Evolutionary conservation across 1,140 invertebrate species (phyloP).

Genomic region (Platyscapa corneri): DNA sequence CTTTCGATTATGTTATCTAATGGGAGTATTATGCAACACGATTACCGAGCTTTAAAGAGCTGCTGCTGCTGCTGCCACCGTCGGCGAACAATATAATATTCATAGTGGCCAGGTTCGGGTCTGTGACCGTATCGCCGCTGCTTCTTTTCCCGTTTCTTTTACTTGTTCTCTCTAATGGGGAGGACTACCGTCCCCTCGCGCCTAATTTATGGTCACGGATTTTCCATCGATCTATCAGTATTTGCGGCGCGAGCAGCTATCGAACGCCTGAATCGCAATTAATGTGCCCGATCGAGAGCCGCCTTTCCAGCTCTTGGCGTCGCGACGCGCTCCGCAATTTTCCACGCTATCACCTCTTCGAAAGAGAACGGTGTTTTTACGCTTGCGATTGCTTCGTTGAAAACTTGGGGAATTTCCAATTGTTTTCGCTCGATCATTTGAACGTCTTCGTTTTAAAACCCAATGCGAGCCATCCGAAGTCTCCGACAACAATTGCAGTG

Average conservation of each 20-base stretch:
- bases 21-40: conserved; percentile 72
- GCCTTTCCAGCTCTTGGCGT: too few relatives aligned
- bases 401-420: too few relatives aligned
- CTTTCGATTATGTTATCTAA: conserved; percentile 74
- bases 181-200: background rate
- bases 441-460: too few relatives aligned
- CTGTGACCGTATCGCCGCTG: background rate
- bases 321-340: too few relatives aligned
- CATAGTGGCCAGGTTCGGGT: background rate
- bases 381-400: too few relatives aligned
- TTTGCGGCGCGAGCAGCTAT: background rate
- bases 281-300: background rate
- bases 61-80: conserved; percentile 13
- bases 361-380: too few relatives aligned
- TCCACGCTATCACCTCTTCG: too few relatives aligned
- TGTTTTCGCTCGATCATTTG: too few relatives aligned
- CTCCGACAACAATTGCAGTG: too few relatives aligned
- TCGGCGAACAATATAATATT: conserved; percentile 52
- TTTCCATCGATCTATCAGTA: conserved; percentile 1
- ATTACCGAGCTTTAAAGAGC: conserved; percentile 70
- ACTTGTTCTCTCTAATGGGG: background rate
- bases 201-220: conserved; percentile 37
- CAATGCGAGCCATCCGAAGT: too few relatives aligned
- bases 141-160: background rate
- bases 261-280: background rate